phyloP scores from a whole-genome alignment of 2,797 vertebrate genomes.

The Rhodeus uyekii region DNA sequence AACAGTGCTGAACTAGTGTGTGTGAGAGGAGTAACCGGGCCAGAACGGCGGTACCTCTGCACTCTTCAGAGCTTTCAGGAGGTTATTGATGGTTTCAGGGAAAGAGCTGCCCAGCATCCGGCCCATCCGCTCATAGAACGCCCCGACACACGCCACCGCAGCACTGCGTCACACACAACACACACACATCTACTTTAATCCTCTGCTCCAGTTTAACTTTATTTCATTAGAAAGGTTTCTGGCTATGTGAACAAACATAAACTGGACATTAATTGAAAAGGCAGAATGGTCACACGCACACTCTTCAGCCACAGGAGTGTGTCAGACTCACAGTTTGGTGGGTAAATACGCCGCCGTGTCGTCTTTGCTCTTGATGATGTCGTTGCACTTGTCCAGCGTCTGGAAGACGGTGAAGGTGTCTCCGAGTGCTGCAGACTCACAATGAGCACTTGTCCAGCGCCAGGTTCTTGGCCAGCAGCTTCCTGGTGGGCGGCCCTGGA shows the following conservation, averaged over 20 bases:
- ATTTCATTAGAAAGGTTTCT: no score
- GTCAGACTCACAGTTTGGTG: constrained; percentile 98
- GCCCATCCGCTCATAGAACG: constrained; percentile 99
- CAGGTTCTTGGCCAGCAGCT: constrained; percentile 95
- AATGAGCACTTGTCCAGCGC: constrained; percentile 96
- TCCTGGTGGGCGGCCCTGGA: constrained; percentile 94
- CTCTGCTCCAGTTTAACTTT: no score
- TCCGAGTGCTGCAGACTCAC: no score
- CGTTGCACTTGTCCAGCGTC: constrained; percentile 97
- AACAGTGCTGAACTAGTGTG: not conserved
- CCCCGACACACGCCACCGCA: constrained; percentile 95
- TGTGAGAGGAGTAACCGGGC: not conserved
- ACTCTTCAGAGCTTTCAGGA: constrained; percentile 94
- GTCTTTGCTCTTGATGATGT: constrained; percentile 97
- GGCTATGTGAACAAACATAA: no score
- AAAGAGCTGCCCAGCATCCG: constrained; percentile 98
- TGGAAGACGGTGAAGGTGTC: constrained; percentile 98
- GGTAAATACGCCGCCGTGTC: constrained; percentile 92
- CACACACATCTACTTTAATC: not conserved
- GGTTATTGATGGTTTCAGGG: constrained; percentile 97
- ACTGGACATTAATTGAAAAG: no score
- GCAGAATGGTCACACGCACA: no score
- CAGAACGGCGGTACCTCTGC: constrained; percentile 84
- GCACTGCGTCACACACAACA: constrained; percentile 73
- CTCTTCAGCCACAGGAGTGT: no score